A percentile compares a stretch with the other conserved stretches of the same genome.
Evolutionary conservation across 2,113 vertebrate species (phyloP).

Genomic region (Pristiophorus japonicus): DNA sequence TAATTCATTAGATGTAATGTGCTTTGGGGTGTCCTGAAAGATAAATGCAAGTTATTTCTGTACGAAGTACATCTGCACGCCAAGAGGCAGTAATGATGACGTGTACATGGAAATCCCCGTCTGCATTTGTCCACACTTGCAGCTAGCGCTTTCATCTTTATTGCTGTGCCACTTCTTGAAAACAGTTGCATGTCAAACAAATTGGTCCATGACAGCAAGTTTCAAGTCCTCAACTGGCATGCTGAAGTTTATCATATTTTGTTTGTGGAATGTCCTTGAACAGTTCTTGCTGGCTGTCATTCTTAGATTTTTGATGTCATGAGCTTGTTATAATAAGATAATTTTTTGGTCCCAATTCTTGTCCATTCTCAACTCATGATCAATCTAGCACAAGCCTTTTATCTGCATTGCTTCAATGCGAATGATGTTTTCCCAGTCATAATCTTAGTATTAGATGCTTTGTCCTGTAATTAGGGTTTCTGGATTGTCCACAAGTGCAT

Average conservation of each 20-base stretch:
- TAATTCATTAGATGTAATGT: background rate
- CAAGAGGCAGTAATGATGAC: no score
- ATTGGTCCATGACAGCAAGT: background rate
- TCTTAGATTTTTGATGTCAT: background rate
- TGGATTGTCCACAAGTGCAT: background rate
- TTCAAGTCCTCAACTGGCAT: background rate
- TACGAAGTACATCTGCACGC: no score
- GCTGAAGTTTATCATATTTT: background rate
- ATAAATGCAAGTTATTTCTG: no score
- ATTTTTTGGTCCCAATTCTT: background rate
- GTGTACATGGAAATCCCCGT: no score
- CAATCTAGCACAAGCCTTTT: background rate
- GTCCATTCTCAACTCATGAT: background rate
- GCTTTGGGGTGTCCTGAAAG: background rate
- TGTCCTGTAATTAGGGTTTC: background rate
- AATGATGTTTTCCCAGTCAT: background rate
- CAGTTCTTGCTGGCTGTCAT: background rate
- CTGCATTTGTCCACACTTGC: no score
- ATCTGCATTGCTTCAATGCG: background rate
- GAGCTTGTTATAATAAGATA: background rate
- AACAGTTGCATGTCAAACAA: no score
- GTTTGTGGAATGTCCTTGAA: background rate
- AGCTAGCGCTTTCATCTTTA: no score
- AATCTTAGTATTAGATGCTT: background rate
- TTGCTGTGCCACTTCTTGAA: no score